phyloP scores from a whole-genome alignment of 1,140 invertebrate genomes.

The Cardiocondyla obscurior region DNA sequence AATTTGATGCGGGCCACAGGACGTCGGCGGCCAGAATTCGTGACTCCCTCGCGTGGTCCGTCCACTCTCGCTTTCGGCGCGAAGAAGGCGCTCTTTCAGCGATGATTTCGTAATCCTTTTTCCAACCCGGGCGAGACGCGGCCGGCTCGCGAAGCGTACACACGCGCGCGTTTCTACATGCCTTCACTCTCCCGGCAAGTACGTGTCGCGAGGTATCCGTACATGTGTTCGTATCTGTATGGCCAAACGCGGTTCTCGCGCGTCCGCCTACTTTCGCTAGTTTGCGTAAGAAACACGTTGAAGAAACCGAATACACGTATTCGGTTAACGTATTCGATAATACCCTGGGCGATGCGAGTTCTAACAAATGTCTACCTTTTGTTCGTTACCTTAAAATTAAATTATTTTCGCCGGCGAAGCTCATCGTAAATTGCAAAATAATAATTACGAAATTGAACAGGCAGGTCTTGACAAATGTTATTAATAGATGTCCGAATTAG shows the following conservation, averaged over 20 bases:
- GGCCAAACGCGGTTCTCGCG: constrained; percentile 57
- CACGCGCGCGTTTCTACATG: constrained; percentile 58
- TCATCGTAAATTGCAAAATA: too few relatives aligned
- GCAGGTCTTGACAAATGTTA: neutral
- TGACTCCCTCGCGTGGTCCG: constrained; percentile 34
- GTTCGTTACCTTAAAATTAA: neutral
- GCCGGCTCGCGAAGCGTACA: constrained; percentile 51
- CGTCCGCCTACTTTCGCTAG: constrained; percentile 79
- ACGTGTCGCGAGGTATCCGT: constrained; percentile 30
- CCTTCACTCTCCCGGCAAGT: neutral
- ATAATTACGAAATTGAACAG: neutral
- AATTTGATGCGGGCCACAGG: constrained; percentile 44
- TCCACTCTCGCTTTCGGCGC: constrained; percentile 73
- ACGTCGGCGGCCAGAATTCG: constrained; percentile 4
- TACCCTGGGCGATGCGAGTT: constrained; percentile 12
- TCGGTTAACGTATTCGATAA: constrained; percentile 71
- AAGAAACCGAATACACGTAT: constrained; percentile 56
- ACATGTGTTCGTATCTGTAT: constrained; percentile 17
- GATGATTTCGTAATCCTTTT: constrained; percentile 74
- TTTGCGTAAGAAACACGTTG: constrained; percentile 77
- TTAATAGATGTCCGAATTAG: too few relatives aligned
- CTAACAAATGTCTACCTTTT: constrained; percentile 7
- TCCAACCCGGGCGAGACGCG: constrained; percentile 63
- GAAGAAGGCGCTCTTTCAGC: constrained; percentile 67
- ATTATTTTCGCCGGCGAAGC: too few relatives aligned